phyloP scores from a whole-genome alignment of 2,113 vertebrate species.

The Phalacrocorax aristotelis region DNA sequence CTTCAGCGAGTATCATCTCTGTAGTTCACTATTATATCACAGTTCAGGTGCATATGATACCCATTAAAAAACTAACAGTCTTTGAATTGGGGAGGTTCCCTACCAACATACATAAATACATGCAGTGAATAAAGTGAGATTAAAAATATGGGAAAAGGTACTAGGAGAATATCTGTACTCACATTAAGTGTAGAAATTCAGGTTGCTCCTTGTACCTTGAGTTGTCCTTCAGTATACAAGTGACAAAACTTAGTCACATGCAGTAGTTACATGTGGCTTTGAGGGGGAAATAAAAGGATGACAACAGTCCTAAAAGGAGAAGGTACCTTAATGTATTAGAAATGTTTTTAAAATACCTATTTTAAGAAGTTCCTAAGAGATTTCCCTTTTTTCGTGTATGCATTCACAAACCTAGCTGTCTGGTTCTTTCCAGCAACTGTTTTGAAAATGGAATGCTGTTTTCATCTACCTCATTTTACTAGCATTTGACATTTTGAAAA shows the following conservation, averaged over 20 bases:
- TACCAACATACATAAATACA: neutral
- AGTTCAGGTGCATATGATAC: neutral
- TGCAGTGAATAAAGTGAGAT: neutral
- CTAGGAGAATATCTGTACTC: neutral
- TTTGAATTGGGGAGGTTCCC: neutral
- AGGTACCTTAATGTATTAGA: neutral
- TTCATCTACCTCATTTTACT: neutral
- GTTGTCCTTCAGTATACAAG: neutral
- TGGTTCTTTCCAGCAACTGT: neutral
- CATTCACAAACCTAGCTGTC: neutral
- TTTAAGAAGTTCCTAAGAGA: neutral
- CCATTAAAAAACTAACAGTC: neutral
- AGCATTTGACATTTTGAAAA: neutral
- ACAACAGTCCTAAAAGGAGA: neutral
- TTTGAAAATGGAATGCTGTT: neutral
- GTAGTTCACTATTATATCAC: neutral
- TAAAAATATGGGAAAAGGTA: neutral
- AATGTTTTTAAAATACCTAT: neutral
- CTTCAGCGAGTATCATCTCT: neutral
- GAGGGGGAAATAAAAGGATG: neutral
- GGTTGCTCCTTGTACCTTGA: neutral
- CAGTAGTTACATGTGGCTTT: neutral
- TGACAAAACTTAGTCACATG: neutral
- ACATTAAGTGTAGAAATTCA: neutral
- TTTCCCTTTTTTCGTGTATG: neutral